Base-by-base conservation (phyloP, 2,797 vertebrate species). In the Zalophus californianus region DNA sequence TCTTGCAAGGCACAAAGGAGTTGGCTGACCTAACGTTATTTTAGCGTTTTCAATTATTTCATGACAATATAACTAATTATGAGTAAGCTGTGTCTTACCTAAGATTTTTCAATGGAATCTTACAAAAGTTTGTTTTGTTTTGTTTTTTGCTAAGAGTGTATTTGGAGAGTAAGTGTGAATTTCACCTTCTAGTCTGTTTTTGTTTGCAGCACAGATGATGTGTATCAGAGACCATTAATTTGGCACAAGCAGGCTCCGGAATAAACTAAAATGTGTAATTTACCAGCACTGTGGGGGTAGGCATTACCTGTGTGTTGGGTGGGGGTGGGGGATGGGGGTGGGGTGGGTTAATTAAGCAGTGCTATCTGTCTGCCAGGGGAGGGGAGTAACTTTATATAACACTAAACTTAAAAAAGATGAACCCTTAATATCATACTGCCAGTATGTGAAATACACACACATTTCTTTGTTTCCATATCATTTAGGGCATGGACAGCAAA, bases 401-500 rank as follows among this genome's bases (percentile, higher is more conserved):
- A 83, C 16, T 27, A 58, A 96, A 52, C 62, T 80, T 56, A 38
- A 85, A 90, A 90, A 92, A 90, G 23, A 78, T 64, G 41, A 21
- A 27, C 52, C 80, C 64, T 68, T 83, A 60, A 48, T 8, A 62
- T 79, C 38, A 56, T 32, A 82, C 18, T 29, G 68, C 29, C 5
- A 38, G 66, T 35, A 83, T 48, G n/a, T 82, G 66, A 95, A 86
- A 89, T 72, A 66, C 8, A 86, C 21, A 54, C 16, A 86, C 15
- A 8, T 32, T 70, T 86, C 38, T 88, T 68, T 70, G 82, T 96
- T 91, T 94, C 60, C 35, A 38, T 35, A 50, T 50, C 83, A 68
- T 82, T 95, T 88, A 96, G 75, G 41, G 56, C 56, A 13, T 64
- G 21, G 60, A 90, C 44, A 85, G 50, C 25, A 93, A 96, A 91